Conservation (phyloP, 2,113 vertebrate genomes). For the Peromyscus maniculatus region DNA sequence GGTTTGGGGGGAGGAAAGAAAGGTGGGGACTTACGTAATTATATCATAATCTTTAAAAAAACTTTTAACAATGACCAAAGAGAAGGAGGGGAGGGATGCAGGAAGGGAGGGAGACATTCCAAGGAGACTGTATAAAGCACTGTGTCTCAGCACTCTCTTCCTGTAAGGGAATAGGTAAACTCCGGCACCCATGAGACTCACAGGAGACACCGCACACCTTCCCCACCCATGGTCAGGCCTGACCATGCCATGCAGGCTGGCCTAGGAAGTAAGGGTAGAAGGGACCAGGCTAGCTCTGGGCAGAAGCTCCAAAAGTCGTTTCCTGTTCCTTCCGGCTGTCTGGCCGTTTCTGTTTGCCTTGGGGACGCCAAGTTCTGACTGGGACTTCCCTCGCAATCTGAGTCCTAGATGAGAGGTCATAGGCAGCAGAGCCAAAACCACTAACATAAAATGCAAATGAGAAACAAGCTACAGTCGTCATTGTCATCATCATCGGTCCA, state of each 20-base stretch:
- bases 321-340: not conserved
- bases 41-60: not conserved
- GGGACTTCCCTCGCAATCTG: not conserved
- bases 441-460: not conserved
- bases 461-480: not conserved
- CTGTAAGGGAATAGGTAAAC: no score
- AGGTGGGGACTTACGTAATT: not conserved
- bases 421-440: not conserved
- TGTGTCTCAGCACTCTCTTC: not conserved
- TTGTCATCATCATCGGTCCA: no score
- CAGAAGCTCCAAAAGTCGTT: not conserved
- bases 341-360: not conserved
- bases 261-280: not conserved
- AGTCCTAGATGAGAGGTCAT: not conserved
- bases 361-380: not conserved
- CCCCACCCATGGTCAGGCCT: not conserved
- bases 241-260: not conserved
- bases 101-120: not conserved
- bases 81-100: not conserved
- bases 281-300: not conserved
- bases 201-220: not conserved
- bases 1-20: not conserved
- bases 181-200: rapidly evolving
- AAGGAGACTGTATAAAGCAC: not conserved
- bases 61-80: not conserved